Evolutionary conservation across 2,797 vertebrate species (phyloP).

Genomic region (Dermochelys coriacea): DNA sequence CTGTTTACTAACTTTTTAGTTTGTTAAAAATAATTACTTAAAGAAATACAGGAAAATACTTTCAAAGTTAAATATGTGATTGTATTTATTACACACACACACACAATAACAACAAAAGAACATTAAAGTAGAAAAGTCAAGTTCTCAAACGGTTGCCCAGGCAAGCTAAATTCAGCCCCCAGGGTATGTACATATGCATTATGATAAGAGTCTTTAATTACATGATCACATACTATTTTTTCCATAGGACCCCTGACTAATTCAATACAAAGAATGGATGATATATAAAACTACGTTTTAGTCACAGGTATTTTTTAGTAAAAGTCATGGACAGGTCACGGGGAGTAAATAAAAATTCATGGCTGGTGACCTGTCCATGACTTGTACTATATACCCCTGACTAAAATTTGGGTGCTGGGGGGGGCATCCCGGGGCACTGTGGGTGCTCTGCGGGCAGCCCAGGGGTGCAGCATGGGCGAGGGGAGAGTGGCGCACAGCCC

Average conservation of each 20-base stretch:
- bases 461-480: too few species aligned
- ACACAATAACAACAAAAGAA: background rate
- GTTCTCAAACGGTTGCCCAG: background rate
- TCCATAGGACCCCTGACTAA: background rate
- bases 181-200: background rate
- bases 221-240: background rate
- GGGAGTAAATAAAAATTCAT: too few species aligned
- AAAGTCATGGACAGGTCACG: too few species aligned
- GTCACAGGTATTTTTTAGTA: too few species aligned
- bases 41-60: constrained; percentile 10
- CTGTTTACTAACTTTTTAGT: constrained; percentile 30
- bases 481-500: too few species aligned
- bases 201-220: background rate
- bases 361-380: too few species aligned
- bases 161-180: background rate
- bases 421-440: too few species aligned
- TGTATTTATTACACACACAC: background rate
- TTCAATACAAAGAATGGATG: background rate
- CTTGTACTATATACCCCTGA: too few species aligned
- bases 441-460: too few species aligned
- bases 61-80: constrained; percentile 11
- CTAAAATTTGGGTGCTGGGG: too few species aligned
- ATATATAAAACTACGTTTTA: too few species aligned
- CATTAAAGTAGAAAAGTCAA: background rate
- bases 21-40: constrained; percentile 42